Evolutionary conservation across 2,797 vertebrate species (phyloP).

Genomic region (Fringilla coelebs): DNA sequence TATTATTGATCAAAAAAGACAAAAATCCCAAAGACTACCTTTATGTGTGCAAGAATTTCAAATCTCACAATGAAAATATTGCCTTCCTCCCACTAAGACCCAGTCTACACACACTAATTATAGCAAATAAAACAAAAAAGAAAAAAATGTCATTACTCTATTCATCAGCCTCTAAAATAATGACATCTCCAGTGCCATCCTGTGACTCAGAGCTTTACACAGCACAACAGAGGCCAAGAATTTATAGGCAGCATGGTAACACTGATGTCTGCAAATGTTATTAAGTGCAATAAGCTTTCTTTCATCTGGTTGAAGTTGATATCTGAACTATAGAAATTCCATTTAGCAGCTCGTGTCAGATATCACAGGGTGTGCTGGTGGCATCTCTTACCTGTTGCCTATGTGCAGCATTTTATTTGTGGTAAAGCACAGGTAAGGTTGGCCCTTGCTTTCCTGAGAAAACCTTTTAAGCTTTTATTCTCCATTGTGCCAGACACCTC

Average conservation of each 20-base stretch:
- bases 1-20: neutral
- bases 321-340: neutral
- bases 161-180: neutral
- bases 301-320: neutral
- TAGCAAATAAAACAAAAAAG: neutral
- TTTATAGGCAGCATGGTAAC: neutral
- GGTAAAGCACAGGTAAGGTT: neutral
- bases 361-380: neutral
- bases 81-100: neutral
- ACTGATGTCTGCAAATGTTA: neutral
- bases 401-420: neutral
- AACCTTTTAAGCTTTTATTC: neutral
- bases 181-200: neutral
- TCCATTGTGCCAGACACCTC: neutral
- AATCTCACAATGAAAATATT: neutral
- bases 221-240: neutral
- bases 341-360: neutral
- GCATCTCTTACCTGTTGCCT: neutral
- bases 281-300: neutral
- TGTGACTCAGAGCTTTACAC: neutral
- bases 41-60: neutral
- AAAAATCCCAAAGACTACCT: neutral
- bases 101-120: neutral
- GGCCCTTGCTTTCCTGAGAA: neutral
- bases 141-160: neutral